Conservation (phyloP, 2,113 vertebrate species). For the Acanthisitta chloris region DNA sequence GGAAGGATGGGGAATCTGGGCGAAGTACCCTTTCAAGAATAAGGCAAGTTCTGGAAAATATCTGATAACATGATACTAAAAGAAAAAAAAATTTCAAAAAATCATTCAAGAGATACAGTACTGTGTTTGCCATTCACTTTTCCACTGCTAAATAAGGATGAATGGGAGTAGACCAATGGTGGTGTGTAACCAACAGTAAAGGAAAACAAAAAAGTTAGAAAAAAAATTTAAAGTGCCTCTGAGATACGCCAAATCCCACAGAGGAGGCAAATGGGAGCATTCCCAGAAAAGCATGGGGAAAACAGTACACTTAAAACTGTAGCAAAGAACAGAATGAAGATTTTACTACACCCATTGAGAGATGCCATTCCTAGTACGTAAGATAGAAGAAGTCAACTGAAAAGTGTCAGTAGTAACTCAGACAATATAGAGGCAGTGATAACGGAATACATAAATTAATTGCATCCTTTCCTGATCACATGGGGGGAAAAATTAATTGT, state of each 20-base stretch:
- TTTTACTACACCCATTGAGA: neutral
- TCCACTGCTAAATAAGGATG: neutral
- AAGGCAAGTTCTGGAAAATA: neutral
- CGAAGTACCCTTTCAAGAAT: neutral
- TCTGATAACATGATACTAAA: neutral
- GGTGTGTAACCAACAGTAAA: neutral
- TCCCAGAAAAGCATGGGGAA: neutral
- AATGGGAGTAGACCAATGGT: neutral
- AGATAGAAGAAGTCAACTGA: neutral
- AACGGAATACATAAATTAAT: neutral
- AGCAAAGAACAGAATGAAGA: neutral
- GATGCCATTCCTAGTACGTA: neutral
- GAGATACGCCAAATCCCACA: neutral
- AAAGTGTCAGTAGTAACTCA: neutral
- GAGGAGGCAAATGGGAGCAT: neutral
- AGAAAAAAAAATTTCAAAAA: neutral
- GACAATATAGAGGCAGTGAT: neutral
- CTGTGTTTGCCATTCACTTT: neutral
- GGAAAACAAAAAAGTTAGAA: rapidly evolving
- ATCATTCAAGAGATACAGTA: neutral
- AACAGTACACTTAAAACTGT: neutral
- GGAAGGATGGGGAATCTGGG: too few relatives aligned
- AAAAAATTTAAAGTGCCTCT: neutral
- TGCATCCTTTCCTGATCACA: neutral
- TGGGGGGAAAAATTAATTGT: rapidly evolving